These are phyloP conservation scores for Rousettus leschenaultii DNA, from an alignment of 2,113 vertebrate species.

Conservation along the genomic window DNA sequence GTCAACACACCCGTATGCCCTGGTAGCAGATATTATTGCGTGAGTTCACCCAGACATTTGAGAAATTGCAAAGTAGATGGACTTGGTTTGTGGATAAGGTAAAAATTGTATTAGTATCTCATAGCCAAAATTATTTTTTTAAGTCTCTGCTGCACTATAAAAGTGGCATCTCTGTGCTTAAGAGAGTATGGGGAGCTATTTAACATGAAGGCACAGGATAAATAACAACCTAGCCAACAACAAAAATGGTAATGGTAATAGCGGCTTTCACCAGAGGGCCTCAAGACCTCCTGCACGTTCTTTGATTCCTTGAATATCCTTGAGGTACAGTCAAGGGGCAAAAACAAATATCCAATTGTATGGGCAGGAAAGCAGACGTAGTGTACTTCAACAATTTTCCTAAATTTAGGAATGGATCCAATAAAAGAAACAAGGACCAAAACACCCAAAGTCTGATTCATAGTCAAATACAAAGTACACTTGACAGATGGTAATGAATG, in stretches of 20 bases:
- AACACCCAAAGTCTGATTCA: not conserved
- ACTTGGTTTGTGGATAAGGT: slow-evolving; percentile 38
- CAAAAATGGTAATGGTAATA: accelerated
- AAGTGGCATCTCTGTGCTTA: not conserved
- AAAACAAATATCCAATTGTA: not conserved
- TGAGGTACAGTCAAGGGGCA: not conserved
- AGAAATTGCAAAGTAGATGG: slow-evolving; percentile 40
- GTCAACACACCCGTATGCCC: not conserved
- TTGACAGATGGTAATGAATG: not conserved
- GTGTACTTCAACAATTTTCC: not conserved
- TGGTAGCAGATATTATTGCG: not conserved
- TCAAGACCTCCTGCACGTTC: not conserved
- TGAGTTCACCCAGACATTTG: slow-evolving; percentile 26
- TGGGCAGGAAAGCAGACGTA: not conserved
- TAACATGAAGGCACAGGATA: not conserved
- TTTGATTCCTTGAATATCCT: not conserved
- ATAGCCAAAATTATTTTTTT: not conserved
- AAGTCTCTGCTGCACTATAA: not conserved
- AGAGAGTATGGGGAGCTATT: not conserved
- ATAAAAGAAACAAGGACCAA: not conserved
- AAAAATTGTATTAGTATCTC: not conserved
- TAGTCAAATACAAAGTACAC: not conserved
- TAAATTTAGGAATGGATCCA: not conserved
- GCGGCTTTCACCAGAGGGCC: not conserved
- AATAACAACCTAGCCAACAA: not conserved